A percentile compares a stretch with the other conserved stretches of the same genome.
Conservation (phyloP, 2,113 vertebrate species). For the Panthera leo region DNA sequence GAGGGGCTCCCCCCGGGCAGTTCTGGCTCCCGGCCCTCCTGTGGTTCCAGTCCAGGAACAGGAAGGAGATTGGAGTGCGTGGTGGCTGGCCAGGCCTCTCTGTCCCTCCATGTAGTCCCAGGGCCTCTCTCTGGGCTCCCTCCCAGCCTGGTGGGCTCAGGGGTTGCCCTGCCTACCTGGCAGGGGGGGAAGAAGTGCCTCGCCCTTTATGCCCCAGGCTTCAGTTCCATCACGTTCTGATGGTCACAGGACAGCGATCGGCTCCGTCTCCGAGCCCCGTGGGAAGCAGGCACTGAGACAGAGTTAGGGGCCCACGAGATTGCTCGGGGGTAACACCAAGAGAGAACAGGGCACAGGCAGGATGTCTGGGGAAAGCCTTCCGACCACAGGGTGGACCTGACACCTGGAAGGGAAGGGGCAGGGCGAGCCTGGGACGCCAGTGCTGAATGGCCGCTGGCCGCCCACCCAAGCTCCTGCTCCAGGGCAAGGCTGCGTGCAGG, state of each 20-base stretch:
- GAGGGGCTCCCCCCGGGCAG: background rate
- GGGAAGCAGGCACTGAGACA: background rate
- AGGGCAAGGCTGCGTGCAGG: background rate
- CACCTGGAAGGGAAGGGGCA: background rate
- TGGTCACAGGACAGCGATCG: background rate
- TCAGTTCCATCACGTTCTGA: background rate
- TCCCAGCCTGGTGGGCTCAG: background rate
- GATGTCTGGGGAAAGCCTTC: background rate
- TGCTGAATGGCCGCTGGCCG: background rate
- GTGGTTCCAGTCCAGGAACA: background rate
- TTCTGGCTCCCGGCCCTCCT: background rate
- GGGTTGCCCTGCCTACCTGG: background rate
- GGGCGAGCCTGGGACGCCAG: background rate
- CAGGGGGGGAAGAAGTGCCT: no score
- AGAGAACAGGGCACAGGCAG: background rate
- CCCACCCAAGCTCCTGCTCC: background rate
- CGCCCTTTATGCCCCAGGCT: background rate
- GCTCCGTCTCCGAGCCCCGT: background rate
- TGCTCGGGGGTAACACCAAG: background rate
- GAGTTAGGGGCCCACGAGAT: background rate
- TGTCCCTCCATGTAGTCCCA: background rate
- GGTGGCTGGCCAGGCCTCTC: background rate
- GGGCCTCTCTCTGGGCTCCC: background rate
- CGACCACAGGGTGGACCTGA: background rate
- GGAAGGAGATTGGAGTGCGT: background rate